Evolutionary conservation across 2,888 invertebrate genomes (phyloP), one percentile per base, ranked within the genome.

Genomic region (Morpho achilles): DNA sequence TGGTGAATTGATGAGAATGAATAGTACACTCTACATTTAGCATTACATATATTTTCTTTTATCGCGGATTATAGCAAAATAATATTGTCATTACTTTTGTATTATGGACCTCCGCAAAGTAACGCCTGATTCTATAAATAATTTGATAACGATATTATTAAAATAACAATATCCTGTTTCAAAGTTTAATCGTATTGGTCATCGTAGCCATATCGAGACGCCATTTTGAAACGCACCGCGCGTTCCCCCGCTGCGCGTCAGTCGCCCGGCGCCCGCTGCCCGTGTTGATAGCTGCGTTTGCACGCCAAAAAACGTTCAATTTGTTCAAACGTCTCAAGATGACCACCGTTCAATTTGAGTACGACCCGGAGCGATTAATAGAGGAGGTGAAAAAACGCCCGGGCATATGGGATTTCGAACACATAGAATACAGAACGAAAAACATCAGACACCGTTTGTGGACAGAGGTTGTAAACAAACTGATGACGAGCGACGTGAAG

Each of bases 311-410:
- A 57, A 57, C 46, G 58, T 62, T n/a, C 46, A 44, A 16, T 22
- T 45, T 5, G 32, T 6, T 4, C 2, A 9, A 41, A 23, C 16
- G 23, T 39, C 50, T 43, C n/a, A 42, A 48, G 46, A 61, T 62
- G 61, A 16, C 44, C 49, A 69, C 64, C 8, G 84, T 87, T 80
- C 85, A 87, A 67, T 87, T 87, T 60, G 90, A 89, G 78, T 90
- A 87, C 67, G 89, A 89, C 54, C 88, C 89, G 0, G 88, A 88
- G 63, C 71, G 75, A 9, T 74, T 90, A 3, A 89, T 90, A 53
- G 79, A 83, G 42, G 88, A 86, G 67, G 81, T 90, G 41, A 79
- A 72, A 61, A 88, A 83, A 63, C 82, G 89, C 0, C 88, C 86
- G 0, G 88, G 86, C 0, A 77, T 90, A 68, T 90, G 90, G 90